Percentiles rank a stretch among this genome's conserved stretches.
Evolutionary conservation across 1,140 invertebrate genomes (phyloP).

Genomic region (Lysiphlebus fabarum): DNA sequence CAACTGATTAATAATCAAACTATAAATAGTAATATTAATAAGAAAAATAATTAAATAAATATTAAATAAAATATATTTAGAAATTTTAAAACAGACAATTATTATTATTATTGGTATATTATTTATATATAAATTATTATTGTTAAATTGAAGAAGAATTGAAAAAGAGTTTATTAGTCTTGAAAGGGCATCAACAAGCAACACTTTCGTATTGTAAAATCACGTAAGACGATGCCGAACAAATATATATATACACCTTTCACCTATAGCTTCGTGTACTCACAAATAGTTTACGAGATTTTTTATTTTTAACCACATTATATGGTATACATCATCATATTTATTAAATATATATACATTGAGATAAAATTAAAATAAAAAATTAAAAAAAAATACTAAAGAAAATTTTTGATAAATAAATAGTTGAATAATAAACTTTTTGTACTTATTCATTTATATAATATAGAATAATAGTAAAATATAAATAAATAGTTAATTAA

Average conservation of each 20-base stretch:
- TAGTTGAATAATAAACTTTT: no score
- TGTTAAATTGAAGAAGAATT: neutral
- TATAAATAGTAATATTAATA: no score
- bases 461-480: no score
- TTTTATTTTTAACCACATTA: neutral
- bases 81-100: neutral
- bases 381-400: no score
- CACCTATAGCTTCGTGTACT: neutral
- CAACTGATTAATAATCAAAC: neutral
- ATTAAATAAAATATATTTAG: neutral
- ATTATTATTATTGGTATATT: no score
- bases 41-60: neutral
- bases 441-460: no score
- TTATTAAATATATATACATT: neutral
- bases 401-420: no score
- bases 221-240: constrained; percentile 32
- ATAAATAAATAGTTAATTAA: no score
- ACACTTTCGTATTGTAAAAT: constrained; percentile 39
- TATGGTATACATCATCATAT: neutral
- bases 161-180: constrained; percentile 29
- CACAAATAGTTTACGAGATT: neutral
- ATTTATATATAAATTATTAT: no score
- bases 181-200: constrained; percentile 36
- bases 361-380: no score
- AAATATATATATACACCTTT: constrained; percentile 43